Percentiles rank a stretch among this genome's conserved stretches.
Evolutionary conservation across 2,113 vertebrate genomes (phyloP).

Genomic region (Xyrauchen texanus): DNA sequence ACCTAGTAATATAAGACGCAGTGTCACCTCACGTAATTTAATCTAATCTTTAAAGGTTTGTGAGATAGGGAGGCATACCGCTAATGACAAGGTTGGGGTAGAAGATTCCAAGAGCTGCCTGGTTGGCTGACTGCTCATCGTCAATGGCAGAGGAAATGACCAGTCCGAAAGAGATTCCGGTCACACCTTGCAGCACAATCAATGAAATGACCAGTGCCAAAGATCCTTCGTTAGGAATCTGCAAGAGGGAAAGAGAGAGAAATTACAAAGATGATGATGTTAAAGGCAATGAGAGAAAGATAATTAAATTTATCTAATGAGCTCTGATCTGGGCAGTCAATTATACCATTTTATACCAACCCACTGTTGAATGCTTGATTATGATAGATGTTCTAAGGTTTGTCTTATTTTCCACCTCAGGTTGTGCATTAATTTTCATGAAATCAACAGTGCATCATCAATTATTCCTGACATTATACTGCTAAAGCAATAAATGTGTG

Average conservation of each 20-base stretch:
- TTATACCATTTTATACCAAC: too few relatives aligned
- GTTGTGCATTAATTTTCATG: too few relatives aligned
- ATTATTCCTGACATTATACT: not conserved
- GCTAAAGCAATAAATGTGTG: conserved; percentile 52
- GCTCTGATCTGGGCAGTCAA: not conserved
- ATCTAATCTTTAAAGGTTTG: not conserved
- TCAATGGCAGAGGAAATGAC: conserved; percentile 78
- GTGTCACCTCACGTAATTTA: not conserved
- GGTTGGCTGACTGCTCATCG: conserved; percentile 79
- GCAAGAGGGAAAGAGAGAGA: not conserved
- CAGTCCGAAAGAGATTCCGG: conserved; percentile 75
- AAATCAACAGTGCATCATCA: not conserved
- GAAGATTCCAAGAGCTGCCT: conserved; percentile 78
- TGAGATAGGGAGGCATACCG: conserved; percentile 55
- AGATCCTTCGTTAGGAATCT: conserved; percentile 78
- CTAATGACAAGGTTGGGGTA: conserved; percentile 79
- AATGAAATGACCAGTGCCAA: conserved; percentile 70
- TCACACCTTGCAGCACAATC: conserved; percentile 77
- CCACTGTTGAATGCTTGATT: too few relatives aligned
- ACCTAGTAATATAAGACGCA: not conserved
- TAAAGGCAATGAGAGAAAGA: not conserved
- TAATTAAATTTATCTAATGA: too few relatives aligned
- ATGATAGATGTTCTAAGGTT: too few relatives aligned
- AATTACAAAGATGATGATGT: not conserved
- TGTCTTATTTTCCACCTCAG: not conserved